A percentile compares a stretch with the other conserved stretches of the same genome.
Conservation (phyloP, 2,888 invertebrate species). For the Hermodice carunculata region DNA sequence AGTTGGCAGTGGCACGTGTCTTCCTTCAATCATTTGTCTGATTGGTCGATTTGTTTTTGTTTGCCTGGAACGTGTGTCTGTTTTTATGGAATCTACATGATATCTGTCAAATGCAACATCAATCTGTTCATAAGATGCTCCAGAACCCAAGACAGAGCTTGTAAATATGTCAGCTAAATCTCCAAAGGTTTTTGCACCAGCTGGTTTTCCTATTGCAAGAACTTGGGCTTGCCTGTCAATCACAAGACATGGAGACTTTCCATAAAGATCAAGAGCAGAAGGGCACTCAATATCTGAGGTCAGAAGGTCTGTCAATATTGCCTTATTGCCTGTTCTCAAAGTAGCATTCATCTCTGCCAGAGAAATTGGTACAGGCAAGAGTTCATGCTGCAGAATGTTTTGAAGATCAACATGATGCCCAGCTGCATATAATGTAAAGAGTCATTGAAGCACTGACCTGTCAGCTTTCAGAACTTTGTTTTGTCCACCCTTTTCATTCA, state of each 20-base stretch:
- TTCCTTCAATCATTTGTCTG: no score
- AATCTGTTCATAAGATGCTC: neutral
- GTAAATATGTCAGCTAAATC: neutral
- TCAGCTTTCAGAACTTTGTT: no score
- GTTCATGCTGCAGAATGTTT: neutral
- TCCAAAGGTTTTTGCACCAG: neutral
- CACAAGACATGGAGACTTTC: neutral
- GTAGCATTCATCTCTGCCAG: neutral
- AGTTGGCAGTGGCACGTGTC: no score
- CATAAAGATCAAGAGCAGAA: neutral
- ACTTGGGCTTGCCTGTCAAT: neutral
- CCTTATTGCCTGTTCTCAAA: neutral
- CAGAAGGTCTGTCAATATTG: neutral
- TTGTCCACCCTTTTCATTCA: no score
- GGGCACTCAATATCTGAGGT: neutral
- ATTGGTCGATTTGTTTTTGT: no score
- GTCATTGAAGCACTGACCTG: neutral
- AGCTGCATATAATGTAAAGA: neutral
- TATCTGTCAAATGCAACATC: neutral
- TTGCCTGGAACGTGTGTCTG: neutral
- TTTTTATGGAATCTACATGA: neutral
- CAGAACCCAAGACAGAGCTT: neutral
- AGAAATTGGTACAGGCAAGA: neutral
- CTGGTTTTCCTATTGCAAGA: neutral
- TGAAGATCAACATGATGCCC: neutral